These are phyloP conservation scores for Meteorus colon DNA, from an alignment of 2,888 invertebrate species.

Conservation along the genomic window DNA sequence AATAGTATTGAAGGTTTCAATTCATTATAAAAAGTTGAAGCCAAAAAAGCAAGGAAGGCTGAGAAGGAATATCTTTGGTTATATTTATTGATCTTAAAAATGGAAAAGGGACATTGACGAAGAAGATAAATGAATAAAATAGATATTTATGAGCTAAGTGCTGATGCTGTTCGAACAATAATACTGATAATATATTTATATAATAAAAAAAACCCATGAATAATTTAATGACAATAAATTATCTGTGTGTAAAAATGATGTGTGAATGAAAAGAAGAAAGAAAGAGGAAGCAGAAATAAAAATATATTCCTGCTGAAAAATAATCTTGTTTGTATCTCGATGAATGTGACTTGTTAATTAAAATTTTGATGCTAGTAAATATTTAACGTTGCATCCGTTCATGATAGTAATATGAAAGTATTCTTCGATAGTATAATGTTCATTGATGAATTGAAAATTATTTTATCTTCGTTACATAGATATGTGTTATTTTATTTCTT, in stretches of 20 bases:
- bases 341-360: constrained; percentile 33
- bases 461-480: no score
- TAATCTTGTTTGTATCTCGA: constrained; percentile 38
- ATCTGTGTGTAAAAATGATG: constrained; percentile 42
- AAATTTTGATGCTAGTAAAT: constrained; percentile 32
- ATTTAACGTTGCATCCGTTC: constrained; percentile 18
- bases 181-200: constrained; percentile 67
- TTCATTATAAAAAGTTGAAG: constrained; percentile 47
- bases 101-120: constrained; percentile 43
- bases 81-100: constrained; percentile 5
- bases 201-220: constrained; percentile 58
- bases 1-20: constrained; percentile 64
- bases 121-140: constrained; percentile 53
- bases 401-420: constrained; percentile 23
- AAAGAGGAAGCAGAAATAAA: constrained; percentile 21
- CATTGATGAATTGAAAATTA: background rate
- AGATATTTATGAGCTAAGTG: constrained; percentile 66
- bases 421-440: background rate
- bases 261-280: constrained; percentile 29
- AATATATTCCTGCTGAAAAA: constrained; percentile 31
- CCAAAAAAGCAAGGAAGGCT: background rate
- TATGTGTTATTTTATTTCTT: no score
- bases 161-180: constrained; percentile 74
- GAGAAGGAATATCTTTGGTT: constrained; percentile 22
- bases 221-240: constrained; percentile 66